Evolutionary conservation across 2,888 invertebrate species (phyloP).

Genomic region (Caenorhabditis sp.): DNA sequence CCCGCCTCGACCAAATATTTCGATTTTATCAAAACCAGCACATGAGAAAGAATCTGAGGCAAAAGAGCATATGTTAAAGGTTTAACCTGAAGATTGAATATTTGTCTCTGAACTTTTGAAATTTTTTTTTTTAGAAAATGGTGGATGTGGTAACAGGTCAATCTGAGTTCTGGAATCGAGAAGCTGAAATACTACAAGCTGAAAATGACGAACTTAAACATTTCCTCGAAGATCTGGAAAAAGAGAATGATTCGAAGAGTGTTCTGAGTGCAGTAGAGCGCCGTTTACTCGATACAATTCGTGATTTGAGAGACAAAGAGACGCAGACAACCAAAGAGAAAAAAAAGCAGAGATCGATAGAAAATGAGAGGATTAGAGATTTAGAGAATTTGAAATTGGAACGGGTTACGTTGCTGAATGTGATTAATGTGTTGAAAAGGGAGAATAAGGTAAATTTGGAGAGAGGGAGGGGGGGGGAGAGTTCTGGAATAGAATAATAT

Average conservation of each 20-base stretch:
- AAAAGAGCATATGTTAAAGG: slow-evolving; percentile 33
- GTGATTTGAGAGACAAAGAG: slow-evolving; percentile 59
- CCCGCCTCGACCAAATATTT: slow-evolving; percentile 12
- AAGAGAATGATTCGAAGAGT: slow-evolving; percentile 61
- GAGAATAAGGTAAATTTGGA: slow-evolving; percentile 24
- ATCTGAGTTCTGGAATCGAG: slow-evolving; percentile 57
- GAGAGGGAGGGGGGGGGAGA: neutral
- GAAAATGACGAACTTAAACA: slow-evolving; percentile 60
- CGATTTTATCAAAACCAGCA: slow-evolving; percentile 2
- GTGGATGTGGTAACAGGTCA: slow-evolving; percentile 57
- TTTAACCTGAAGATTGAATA: too few species aligned
- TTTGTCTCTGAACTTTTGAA: neutral
- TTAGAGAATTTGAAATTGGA: slow-evolving; percentile 20
- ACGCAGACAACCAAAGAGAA: slow-evolving; percentile 47
- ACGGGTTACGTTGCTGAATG: slow-evolving; percentile 27
- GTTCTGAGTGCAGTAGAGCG: slow-evolving; percentile 64
- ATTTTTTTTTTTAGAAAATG: slow-evolving; percentile 38
- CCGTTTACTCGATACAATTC: slow-evolving; percentile 60
- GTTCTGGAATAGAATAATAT: too few species aligned
- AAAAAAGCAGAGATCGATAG: slow-evolving; percentile 32
- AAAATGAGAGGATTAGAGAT: slow-evolving; percentile 22
- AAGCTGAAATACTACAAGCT: slow-evolving; percentile 48
- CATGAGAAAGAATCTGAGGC: slow-evolving; percentile 24
- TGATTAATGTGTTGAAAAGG: slow-evolving; percentile 29
- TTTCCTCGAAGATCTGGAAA: slow-evolving; percentile 64